Conservation (phyloP, 2,797 vertebrate genomes). For the Tamandua tetradactyla region DNA sequence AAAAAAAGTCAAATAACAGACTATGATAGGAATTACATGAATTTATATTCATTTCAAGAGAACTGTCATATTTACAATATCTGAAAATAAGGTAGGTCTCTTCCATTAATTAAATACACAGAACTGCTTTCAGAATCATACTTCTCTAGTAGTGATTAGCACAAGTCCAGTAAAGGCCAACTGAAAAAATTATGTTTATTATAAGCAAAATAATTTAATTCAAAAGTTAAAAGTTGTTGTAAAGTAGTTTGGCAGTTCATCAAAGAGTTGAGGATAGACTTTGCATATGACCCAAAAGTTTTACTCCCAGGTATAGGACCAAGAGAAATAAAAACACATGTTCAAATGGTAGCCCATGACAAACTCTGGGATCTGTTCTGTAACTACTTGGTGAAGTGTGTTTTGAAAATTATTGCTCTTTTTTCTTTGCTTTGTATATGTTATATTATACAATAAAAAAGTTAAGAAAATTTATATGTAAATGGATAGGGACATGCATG, state of each 20-base stretch:
- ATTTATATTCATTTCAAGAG: neutral
- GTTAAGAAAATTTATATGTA: too few species aligned
- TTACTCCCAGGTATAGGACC: neutral
- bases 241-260: neutral
- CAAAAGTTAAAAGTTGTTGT: neutral
- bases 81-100: neutral
- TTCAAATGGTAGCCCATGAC: too few species aligned
- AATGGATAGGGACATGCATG: too few species aligned
- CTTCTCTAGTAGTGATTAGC: neutral
- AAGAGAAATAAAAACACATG: neutral
- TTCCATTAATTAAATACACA: neutral
- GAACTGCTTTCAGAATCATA: neutral
- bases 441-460: too few species aligned
- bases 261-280: neutral
- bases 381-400: too few species aligned
- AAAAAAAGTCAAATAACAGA: neutral
- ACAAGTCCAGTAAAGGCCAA: neutral
- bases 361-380: too few species aligned
- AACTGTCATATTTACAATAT: neutral
- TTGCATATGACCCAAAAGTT: neutral
- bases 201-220: slow-evolving; percentile 25
- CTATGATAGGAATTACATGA: neutral
- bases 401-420: too few species aligned
- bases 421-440: too few species aligned
- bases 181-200: neutral